These are phyloP conservation scores for Ornithorhynchus anatinus DNA, from an alignment of 2,113 vertebrate genomes.

Conservation along the genomic window DNA sequence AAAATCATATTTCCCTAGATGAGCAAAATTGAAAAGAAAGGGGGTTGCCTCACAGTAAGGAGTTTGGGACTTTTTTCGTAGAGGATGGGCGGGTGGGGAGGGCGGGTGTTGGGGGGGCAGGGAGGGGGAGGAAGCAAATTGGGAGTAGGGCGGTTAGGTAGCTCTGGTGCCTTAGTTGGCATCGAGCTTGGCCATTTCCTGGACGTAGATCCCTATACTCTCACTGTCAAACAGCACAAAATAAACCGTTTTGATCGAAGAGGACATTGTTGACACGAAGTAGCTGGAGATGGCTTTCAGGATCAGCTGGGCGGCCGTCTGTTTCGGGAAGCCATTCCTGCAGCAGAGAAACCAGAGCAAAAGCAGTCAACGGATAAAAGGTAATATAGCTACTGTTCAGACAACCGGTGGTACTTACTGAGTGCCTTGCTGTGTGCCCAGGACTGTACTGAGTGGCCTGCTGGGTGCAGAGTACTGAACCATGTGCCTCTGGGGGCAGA, in stretches of 20 bases:
- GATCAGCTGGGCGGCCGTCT: conserved; percentile 96
- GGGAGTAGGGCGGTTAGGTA: conserved; percentile 22
- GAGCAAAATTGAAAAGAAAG: conserved; percentile 68
- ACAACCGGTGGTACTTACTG: background rate
- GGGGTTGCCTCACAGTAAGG: conserved; percentile 63
- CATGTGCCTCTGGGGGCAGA: too few species aligned
- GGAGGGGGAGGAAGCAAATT: conserved; percentile 26
- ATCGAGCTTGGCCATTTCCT: conserved; percentile 98
- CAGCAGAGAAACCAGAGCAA: background rate
- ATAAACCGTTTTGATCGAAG: conserved; percentile 97
- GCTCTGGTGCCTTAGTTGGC: conserved; percentile 79
- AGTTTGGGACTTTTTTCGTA: conserved; percentile 41
- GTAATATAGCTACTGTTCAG: background rate
- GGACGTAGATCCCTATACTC: conserved; percentile 98
- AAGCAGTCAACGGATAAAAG: background rate
- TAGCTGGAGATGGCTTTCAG: conserved; percentile 98
- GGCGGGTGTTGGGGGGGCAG: too few species aligned
- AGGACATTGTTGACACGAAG: conserved; percentile 98
- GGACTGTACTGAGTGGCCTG: fast-evolving
- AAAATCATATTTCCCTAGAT: conserved; percentile 71
- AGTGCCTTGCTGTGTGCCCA: fast-evolving
- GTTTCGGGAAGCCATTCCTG: conserved; percentile 97
- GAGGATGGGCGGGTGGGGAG: too few species aligned
- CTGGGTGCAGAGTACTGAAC: too few species aligned
- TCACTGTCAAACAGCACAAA: conserved; percentile 98